Conservation (phyloP, 1,140 invertebrate genomes). For the Drosophila grimshawi region DNA sequence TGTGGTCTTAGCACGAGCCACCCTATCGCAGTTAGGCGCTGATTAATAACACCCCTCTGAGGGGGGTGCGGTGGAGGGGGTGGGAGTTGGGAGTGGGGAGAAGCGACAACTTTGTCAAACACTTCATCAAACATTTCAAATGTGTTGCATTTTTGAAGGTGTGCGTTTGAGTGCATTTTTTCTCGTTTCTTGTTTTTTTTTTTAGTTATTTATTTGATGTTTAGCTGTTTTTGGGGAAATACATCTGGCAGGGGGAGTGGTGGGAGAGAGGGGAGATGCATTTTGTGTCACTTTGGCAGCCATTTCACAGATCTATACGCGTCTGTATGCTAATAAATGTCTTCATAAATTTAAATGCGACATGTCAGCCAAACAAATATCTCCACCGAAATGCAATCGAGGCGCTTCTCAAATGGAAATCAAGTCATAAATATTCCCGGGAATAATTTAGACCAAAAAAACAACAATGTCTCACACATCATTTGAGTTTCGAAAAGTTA, state of each 20-base stretch:
- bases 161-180: conserved; percentile 33
- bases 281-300: conserved; percentile 70
- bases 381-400: conserved; percentile 12
- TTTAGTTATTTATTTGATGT: conserved; percentile 52
- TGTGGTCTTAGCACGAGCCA: conserved; percentile 70
- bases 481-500: conserved; percentile 38
- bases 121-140: conserved; percentile 76
- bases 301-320: conserved; percentile 72
- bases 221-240: conserved; percentile 40
- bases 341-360: conserved; percentile 67
- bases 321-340: conserved; percentile 75
- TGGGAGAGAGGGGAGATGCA: conserved; percentile 33
- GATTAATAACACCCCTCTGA: conserved; percentile 59
- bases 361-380: conserved; percentile 56
- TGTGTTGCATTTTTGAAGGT: conserved; percentile 45
- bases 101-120: conserved; percentile 75
- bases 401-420: conserved; percentile 39
- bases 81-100: too few species aligned
- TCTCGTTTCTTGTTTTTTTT: conserved; percentile 39
- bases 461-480: conserved; percentile 55
- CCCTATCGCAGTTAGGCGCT: conserved; percentile 20
- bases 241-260: conserved; percentile 19
- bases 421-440: conserved; percentile 69
- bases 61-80: too few species aligned
- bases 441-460: conserved; percentile 46